Evolutionary conservation across 2,113 vertebrate species (phyloP), one percentile per base, ranked within the genome.

Genomic region (Callorhinus ursinus): DNA sequence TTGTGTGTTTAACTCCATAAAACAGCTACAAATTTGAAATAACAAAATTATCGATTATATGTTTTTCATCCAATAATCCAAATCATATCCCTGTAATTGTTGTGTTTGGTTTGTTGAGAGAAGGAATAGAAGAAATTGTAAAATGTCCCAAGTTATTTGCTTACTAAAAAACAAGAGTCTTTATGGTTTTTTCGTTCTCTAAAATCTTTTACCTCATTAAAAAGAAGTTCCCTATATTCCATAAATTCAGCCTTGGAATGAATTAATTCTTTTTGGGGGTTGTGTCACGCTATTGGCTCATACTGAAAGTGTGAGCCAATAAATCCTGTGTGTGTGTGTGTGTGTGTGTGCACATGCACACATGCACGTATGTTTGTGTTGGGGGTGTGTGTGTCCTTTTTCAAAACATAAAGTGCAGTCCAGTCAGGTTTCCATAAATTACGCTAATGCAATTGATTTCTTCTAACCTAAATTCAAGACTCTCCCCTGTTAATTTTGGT

Each of bases 381-480:
- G 42, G 28, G 39, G 36, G 36, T 36, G 71, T 46, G 36, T 39
- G 1, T 31, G 12, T 28, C 12, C 6, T 89, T 74, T 59, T 55
- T n/a, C 16, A 6, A 93, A 69, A 76, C 31, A 93, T 53, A 81
- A 95, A 39, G 11, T 80, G 21, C 12, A 90, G 2, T 65, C n/a
- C 90, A 19, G 5, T 33, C 39, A 84, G 7, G 9, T 61, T 39
- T 55, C 63, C 28, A 39, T 31, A 95, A 69, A 81, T 49, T 88
- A 33, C 12, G 3, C 18, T 85, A 84, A 57, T 63, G 4, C 5
- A 93, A 88, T 6, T 51, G 7, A 88, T 88, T 81, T 89, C 49
- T 88, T 95, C 87, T 55, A 63, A 88, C 5, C 16, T 59, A 93
- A 93, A 61, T 76, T 93, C 18, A 90, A 87, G 31, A 46, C 8